Evolutionary conservation across 1,140 invertebrate species (phyloP).

Genomic region (Zaprionus vittiger): DNA sequence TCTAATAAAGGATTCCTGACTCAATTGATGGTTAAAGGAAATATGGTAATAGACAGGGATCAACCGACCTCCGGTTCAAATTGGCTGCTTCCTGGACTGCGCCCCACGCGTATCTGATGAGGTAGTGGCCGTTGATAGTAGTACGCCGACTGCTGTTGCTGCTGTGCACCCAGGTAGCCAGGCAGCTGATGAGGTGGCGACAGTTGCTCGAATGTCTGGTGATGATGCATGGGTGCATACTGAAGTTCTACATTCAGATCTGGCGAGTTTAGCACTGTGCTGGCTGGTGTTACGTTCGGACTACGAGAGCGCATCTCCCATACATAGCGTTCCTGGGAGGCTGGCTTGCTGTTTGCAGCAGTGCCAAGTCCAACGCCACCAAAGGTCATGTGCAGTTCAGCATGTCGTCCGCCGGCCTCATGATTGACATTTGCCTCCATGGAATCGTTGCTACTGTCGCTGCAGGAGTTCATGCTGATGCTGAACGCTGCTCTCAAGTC

Average conservation of each 20-base stretch:
- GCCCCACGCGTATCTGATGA: constrained; percentile 79
- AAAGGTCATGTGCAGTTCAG: constrained; percentile 59
- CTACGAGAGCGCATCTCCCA: constrained; percentile 83
- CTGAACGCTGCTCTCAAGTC: neutral
- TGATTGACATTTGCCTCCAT: constrained; percentile 52
- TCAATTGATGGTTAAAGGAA: no score
- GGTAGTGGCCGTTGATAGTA: constrained; percentile 72
- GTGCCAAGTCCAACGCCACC: constrained; percentile 15
- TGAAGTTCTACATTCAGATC: constrained; percentile 75
- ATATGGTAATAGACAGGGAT: neutral
- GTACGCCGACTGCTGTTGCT: constrained; percentile 32
- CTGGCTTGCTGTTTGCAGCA: constrained; percentile 18
- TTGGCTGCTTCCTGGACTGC: constrained; percentile 80
- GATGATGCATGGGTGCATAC: constrained; percentile 58
- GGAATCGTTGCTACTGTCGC: constrained; percentile 70
- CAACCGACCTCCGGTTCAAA: constrained; percentile 66
- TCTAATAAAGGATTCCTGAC: no score
- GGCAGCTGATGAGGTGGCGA: constrained; percentile 37
- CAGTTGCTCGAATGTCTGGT: constrained; percentile 44
- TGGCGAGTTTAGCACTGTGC: constrained; percentile 83
- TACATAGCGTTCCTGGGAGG: constrained; percentile 76
- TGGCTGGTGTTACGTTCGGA: constrained; percentile 82
- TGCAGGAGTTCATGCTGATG: constrained; percentile 66
- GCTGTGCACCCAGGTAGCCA: constrained; percentile 17
- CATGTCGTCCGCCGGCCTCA: constrained; percentile 17